Base-by-base conservation (phyloP, 2,888 invertebrate genomes). In the Stenichneumon culpator region DNA sequence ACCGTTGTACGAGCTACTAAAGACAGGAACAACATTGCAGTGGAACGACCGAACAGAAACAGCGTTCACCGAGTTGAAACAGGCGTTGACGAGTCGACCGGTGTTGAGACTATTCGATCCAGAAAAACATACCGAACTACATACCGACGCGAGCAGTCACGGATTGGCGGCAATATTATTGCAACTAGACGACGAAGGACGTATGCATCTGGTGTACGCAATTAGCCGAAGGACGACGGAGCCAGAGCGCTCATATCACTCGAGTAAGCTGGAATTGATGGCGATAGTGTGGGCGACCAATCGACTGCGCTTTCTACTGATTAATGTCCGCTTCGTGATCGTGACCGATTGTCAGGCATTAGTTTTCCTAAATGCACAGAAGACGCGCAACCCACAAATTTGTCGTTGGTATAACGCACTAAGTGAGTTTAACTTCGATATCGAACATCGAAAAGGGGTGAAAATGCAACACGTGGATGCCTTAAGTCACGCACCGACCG, bases 141-240 rank as follows among this genome's bases (percentile, higher is more conserved):
- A 88, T 72, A 87, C 87, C 4, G 87, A 87, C 63, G 88, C 86
- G 14, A 84, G 82, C 22, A 65, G 82, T 9, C 74, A 69, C 19
- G 86, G 86, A 3, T 39, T 88, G 16, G 86, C 82, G n/a, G 80
- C 84, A 32, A 84, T 88, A 79, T 60, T 88, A 54, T 28, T 88
- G 19, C 87, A 89, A 74, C 47, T n/a, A n/a, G n/a, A 25, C n/a
- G 81, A 83, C 25, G 28, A 65, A 47, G 82, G 68, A 7, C 79
- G 60, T 25, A 74, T 86, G 28, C 74, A 79, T 22, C 70, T 86
- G 44, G 79, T 83, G 4, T 84, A 84, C 7, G 79, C 85, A 1
- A 89, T 89, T 81, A 92, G 92, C 57, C 85, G 91, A 7, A 87
- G 89, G 74, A 91, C 90, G 69, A 86, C 91, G 16, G 84, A 88